phyloP scores from a whole-genome alignment of 2,888 invertebrate genomes.

The Aphidoletes aphidimyza region DNA sequence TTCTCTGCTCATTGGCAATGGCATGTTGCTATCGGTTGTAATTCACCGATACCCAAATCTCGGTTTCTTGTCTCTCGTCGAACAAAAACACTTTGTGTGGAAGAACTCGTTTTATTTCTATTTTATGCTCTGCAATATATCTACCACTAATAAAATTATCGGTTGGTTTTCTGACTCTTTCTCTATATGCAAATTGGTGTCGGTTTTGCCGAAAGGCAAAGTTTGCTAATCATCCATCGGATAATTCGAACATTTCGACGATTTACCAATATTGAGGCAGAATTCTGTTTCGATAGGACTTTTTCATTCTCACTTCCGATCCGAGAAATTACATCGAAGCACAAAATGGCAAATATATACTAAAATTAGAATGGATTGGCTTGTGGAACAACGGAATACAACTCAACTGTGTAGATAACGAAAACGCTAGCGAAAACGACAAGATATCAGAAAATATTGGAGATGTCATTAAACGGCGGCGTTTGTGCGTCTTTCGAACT shows the following conservation, averaged over 20 bases:
- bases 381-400: background rate
- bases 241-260: too few species aligned
- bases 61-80: background rate
- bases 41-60: too few species aligned
- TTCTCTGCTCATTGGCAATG: too few species aligned
- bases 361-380: constrained; percentile 16
- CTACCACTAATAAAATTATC: background rate
- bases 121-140: background rate
- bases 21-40: too few species aligned
- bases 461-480: background rate
- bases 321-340: background rate
- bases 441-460: background rate
- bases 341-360: background rate
- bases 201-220: background rate
- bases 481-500: too few species aligned
- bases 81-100: too few species aligned
- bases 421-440: background rate
- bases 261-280: too few species aligned
- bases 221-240: background rate
- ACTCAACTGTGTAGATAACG: background rate
- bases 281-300: background rate
- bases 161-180: background rate
- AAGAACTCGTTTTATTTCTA: background rate
- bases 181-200: background rate
- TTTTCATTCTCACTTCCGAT: too few species aligned